Conservation (phyloP, 2,797 vertebrate species). For the Potorous gilbertii region DNA sequence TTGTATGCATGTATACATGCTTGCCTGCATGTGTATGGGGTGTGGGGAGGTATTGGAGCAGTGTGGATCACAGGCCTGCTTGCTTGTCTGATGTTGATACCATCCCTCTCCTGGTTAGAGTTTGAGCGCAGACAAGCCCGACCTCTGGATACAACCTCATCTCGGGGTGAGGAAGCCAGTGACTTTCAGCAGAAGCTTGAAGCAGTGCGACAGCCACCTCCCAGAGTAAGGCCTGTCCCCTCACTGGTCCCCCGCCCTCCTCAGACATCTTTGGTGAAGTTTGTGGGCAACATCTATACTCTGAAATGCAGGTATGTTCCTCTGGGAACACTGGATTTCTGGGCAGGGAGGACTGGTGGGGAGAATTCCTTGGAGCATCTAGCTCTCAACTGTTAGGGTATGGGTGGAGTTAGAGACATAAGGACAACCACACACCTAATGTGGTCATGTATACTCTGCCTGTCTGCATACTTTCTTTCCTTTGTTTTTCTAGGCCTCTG, state of each 20-base stretch:
- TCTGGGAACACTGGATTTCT: background rate
- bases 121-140: slow-evolving; percentile 89
- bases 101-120: slow-evolving; percentile 80
- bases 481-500: background rate
- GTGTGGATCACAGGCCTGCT: background rate
- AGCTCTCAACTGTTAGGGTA: background rate
- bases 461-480: background rate
- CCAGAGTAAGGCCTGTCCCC: slow-evolving; percentile 92
- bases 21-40: background rate
- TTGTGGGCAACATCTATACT: slow-evolving; percentile 96
- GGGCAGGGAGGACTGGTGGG: background rate
- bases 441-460: background rate
- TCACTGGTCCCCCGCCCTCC: slow-evolving; percentile 95
- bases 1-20: background rate
- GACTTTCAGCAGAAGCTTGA: slow-evolving; percentile 85
- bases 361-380: background rate
- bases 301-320: slow-evolving; percentile 94
- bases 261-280: slow-evolving; percentile 94
- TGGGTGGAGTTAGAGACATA: background rate
- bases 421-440: background rate
- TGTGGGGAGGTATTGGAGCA: background rate
- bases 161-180: slow-evolving; percentile 84
- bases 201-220: slow-evolving; percentile 88
- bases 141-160: slow-evolving; percentile 87
- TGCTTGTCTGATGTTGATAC: background rate